phyloP scores from a whole-genome alignment of 2,888 invertebrate species.

The Eupeodes latifasciatus region DNA sequence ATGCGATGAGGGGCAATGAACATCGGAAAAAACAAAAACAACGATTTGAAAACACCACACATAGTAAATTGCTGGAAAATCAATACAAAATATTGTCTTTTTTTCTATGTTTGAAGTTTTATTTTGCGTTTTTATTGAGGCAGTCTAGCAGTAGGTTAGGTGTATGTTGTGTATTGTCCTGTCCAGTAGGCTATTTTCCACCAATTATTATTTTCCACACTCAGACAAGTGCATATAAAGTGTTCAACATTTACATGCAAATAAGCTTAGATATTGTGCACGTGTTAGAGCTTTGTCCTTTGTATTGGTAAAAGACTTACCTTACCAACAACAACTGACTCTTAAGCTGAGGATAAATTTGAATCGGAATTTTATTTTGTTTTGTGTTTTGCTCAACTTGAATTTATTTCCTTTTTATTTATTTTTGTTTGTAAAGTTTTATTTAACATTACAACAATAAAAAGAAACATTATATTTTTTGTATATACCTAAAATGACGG shows the following conservation, averaged over 20 bases:
- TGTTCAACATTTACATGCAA: neutral
- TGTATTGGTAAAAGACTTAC: neutral
- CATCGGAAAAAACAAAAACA: slow-evolving; percentile 48
- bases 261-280: slow-evolving; percentile 1
- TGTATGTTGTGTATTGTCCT: neutral
- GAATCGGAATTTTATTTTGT: neutral
- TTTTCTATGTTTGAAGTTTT: slow-evolving; percentile 6
- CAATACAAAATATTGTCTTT: slow-evolving; percentile 58
- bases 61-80: slow-evolving; percentile 57
- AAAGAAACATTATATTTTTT: slow-evolving; percentile 1
- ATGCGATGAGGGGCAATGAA: slow-evolving; percentile 40
- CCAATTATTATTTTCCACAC: neutral
- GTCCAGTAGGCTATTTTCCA: neutral
- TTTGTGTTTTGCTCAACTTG: slow-evolving; percentile 54
- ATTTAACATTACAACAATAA: slow-evolving; percentile 35
- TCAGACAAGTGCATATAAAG: neutral
- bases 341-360: neutral
- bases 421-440: slow-evolving; percentile 28
- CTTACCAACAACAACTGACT: too few relatives aligned
- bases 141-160: slow-evolving; percentile 34
- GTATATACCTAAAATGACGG: slow-evolving; percentile 4
- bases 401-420: slow-evolving; percentile 38
- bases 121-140: slow-evolving; percentile 43
- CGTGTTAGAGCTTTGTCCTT: slow-evolving; percentile 40
- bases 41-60: slow-evolving; percentile 10